Conservation (phyloP, 2,888 invertebrate genomes). For the Drosophila villosipedis region DNA sequence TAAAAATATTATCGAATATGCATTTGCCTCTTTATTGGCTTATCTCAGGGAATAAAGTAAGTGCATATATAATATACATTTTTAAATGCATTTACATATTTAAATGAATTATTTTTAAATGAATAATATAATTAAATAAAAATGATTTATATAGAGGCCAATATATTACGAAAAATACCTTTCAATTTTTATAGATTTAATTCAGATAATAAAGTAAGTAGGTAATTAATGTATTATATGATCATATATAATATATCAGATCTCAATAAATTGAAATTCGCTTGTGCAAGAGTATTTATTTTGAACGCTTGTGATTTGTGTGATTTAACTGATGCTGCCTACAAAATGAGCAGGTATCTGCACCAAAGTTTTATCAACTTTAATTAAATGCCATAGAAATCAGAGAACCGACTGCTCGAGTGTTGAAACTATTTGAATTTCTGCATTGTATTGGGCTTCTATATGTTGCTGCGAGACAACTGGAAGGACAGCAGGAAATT, state of each 20-base stretch:
- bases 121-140: too few species aligned
- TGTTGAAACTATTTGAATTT: neutral
- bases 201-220: neutral
- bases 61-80: neutral
- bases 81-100: neutral
- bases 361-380: neutral
- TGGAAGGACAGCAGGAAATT: conserved; percentile 48
- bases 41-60: neutral
- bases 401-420: too few species aligned
- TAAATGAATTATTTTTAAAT: too few species aligned
- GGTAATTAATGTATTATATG: neutral
- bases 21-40: neutral
- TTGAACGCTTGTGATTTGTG: neutral
- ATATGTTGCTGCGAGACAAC: conserved; percentile 4
- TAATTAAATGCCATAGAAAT: neutral
- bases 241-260: neutral
- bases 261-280: neutral
- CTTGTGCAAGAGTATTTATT: neutral
- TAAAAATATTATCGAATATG: neutral
- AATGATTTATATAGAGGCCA: neutral
- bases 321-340: neutral
- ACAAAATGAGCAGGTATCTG: too few species aligned
- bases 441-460: neutral
- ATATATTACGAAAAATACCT: neutral
- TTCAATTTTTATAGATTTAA: neutral